Percentiles rank a stretch among this genome's conserved stretches.
Conservation (phyloP, 2,797 vertebrate genomes). For the Danio jaintianensis region DNA sequence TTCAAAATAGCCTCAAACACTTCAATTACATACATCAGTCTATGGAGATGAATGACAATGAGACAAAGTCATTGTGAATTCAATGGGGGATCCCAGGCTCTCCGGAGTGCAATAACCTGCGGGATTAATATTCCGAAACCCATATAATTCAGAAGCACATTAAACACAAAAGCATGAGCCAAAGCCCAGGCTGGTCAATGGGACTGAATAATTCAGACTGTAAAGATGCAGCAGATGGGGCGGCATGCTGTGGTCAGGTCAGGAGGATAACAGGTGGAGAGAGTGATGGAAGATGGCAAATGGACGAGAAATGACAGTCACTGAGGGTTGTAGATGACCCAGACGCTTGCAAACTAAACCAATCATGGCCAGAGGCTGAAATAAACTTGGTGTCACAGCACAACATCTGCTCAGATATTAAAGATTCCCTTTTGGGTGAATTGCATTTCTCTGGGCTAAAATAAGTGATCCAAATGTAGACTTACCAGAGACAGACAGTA, state of each 20-base stretch:
- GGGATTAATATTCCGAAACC: constrained; percentile 65
- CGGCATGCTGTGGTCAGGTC: constrained; percentile 52
- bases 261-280: constrained; percentile 56
- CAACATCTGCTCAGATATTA: constrained; percentile 47
- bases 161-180: constrained; percentile 55
- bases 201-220: constrained; percentile 62
- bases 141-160: constrained; percentile 61
- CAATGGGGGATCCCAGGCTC: constrained; percentile 40
- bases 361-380: constrained; percentile 31
- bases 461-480: not conserved
- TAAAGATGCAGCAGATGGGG: constrained; percentile 62
- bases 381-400: constrained; percentile 17
- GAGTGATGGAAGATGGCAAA: constrained; percentile 18
- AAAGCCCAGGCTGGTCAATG: constrained; percentile 51
- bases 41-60: constrained; percentile 22
- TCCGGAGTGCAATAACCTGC: constrained; percentile 51
- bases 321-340: constrained; percentile 29
- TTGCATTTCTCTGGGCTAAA: not conserved
- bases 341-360: constrained; percentile 16
- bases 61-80: constrained; percentile 32
- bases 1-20: constrained; percentile 17
- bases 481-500: not conserved
- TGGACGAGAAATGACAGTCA: constrained; percentile 32
- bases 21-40: constrained; percentile 34
- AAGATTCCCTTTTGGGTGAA: constrained; percentile 31